These are phyloP conservation scores for Archilochus colubris DNA, from an alignment of 2,113 vertebrate species.

Conservation along the genomic window DNA sequence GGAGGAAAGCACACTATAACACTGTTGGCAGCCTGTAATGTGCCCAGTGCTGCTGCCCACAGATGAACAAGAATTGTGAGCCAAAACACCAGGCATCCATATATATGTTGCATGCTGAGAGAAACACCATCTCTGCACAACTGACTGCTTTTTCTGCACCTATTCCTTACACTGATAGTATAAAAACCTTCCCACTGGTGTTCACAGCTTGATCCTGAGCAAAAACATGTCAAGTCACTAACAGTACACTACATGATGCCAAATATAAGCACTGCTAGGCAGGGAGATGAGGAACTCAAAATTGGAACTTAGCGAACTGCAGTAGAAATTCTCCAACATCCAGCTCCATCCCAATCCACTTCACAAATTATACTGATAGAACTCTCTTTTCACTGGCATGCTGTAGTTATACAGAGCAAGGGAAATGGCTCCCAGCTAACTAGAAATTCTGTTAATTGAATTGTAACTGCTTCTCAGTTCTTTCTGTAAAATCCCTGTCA, in stretches of 20 bases:
- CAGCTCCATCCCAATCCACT: not conserved
- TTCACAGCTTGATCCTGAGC: not conserved
- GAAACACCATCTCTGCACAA: not conserved
- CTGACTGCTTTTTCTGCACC: not conserved
- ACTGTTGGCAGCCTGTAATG: not conserved
- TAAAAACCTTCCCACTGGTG: not conserved
- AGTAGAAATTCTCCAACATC: not conserved
- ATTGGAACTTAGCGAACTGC: not conserved
- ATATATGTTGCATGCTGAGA: not conserved
- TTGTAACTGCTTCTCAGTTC: not conserved
- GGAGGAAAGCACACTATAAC: not conserved
- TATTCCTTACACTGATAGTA: not conserved
- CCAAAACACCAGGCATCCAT: not conserved
- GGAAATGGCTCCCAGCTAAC: not conserved
- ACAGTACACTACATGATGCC: not conserved
- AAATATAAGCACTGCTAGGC: not conserved
- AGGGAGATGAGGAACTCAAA: not conserved
- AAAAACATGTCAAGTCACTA: not conserved
- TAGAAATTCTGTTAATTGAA: not conserved
- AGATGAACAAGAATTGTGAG: not conserved
- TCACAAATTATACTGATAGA: not conserved
- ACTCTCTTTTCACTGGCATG: not conserved
- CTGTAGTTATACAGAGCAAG: not conserved
- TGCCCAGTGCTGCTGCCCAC: not conserved
- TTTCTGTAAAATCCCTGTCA: not conserved